Conservation (phyloP, 2,888 invertebrate genomes). For the Phytoseiulus persimilis region DNA sequence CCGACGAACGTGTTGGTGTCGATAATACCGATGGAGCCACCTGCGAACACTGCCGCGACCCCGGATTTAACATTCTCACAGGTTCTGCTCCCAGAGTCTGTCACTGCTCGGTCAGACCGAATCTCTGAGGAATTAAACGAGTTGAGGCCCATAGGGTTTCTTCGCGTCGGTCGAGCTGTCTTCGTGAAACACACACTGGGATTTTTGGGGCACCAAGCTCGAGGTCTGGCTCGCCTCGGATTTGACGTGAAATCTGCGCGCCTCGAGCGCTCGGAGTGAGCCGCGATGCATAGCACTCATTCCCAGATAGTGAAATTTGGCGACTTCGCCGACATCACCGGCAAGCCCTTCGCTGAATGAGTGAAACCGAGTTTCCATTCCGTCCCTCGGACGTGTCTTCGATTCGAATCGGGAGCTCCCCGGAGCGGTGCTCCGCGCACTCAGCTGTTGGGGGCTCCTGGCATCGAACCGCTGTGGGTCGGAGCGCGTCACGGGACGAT, state of each 20-base stretch:
- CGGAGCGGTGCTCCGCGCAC: too few relatives aligned
- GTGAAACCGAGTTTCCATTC: not conserved
- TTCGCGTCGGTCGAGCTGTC: not conserved
- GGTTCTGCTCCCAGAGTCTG: conserved; percentile 5
- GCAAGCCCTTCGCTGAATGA: too few relatives aligned
- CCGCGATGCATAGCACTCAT: too few relatives aligned
- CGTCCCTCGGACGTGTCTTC: too few relatives aligned
- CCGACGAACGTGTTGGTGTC: not conserved
- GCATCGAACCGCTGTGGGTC: too few relatives aligned
- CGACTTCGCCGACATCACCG: too few relatives aligned
- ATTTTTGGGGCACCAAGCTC: not conserved
- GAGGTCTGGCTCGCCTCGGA: not conserved
- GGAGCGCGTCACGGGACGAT: not conserved
- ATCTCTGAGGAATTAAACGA: not conserved
- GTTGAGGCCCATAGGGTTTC: not conserved
- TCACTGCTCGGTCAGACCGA: not conserved
- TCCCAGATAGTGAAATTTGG: too few relatives aligned
- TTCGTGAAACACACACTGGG: not conserved
- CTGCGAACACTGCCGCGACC: not conserved
- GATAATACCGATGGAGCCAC: not conserved
- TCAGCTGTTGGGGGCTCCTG: too few relatives aligned
- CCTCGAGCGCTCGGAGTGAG: not conserved
- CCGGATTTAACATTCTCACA: not conserved
- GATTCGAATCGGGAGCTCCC: too few relatives aligned
- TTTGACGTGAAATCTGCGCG: not conserved